Evolutionary conservation across 2,888 invertebrate species (phyloP).

Genomic region (Therioaphis trifolii): DNA sequence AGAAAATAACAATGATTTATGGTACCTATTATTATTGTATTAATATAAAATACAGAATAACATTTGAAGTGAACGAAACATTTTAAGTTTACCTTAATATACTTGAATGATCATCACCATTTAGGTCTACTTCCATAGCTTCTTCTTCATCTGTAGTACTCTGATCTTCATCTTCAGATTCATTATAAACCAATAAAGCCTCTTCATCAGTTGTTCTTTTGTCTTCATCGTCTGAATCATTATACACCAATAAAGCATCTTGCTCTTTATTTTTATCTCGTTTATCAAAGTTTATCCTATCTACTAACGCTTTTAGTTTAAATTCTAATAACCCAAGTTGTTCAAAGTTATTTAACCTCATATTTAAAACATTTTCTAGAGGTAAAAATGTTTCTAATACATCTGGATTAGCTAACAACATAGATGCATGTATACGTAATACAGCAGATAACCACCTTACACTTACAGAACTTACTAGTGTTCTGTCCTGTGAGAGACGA

Average conservation of each 20-base stretch:
- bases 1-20: constrained; percentile 26
- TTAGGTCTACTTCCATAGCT: constrained; percentile 47
- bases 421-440: constrained; percentile 44
- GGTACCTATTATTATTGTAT: constrained; percentile 28
- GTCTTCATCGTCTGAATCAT: constrained; percentile 58
- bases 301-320: constrained; percentile 47
- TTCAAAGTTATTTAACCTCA: constrained; percentile 53
- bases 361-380: constrained; percentile 50
- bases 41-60: constrained; percentile 44
- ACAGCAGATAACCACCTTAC: constrained; percentile 48
- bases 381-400: constrained; percentile 57
- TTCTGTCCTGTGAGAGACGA: constrained; percentile 51
- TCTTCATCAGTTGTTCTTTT: constrained; percentile 58
- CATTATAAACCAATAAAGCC: constrained; percentile 31
- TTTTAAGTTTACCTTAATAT: constrained; percentile 26
- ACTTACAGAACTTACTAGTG: constrained; percentile 54
- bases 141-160: constrained; percentile 54
- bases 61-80: constrained; percentile 14
- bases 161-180: constrained; percentile 30
- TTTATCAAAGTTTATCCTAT: constrained; percentile 45
- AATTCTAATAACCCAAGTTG: constrained; percentile 51
- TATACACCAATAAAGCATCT: constrained; percentile 46
- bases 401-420: constrained; percentile 56
- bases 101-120: constrained; percentile 43
- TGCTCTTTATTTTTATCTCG: constrained; percentile 49